Evolutionary conservation across 2,113 vertebrate species (phyloP).

Genomic region (Typhlomys cinereus): DNA sequence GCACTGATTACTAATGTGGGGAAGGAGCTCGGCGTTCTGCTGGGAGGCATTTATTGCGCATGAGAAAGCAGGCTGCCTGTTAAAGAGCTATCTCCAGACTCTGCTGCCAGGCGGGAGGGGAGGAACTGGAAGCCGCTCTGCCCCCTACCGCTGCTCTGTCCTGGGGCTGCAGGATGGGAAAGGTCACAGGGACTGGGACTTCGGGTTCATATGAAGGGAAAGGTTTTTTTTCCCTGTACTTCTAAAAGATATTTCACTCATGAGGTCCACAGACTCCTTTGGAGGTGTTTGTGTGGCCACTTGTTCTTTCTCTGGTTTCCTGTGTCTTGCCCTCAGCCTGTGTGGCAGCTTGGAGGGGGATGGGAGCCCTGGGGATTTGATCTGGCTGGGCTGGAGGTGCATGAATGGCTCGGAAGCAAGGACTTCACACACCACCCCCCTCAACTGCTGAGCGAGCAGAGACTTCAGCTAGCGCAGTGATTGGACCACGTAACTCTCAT

Average conservation of each 20-base stretch:
- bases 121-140: not conserved
- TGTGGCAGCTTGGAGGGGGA: not conserved
- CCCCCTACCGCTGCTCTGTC: not conserved
- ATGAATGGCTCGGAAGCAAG: rapidly evolving
- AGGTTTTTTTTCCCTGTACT: not conserved
- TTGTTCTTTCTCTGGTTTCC: not conserved
- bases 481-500: not conserved
- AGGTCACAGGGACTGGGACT: too few relatives aligned
- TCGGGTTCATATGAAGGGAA: not conserved
- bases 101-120: not conserved
- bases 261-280: not conserved
- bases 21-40: conserved; percentile 12
- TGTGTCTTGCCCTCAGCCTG: not conserved
- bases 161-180: not conserved
- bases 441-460: not conserved
- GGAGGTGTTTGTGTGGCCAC: not conserved
- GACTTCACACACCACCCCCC: not conserved
- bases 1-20: conserved; percentile 71
- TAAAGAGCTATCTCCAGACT: conserved; percentile 50
- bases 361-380: not conserved
- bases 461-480: too few relatives aligned
- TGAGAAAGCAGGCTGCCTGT: conserved; percentile 54
- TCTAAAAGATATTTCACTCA: not conserved
- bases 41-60: conserved; percentile 46
- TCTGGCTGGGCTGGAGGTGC: not conserved